Base-by-base conservation (phyloP, 1,140 invertebrate species). In the Rhopalosiphum maidis region DNA sequence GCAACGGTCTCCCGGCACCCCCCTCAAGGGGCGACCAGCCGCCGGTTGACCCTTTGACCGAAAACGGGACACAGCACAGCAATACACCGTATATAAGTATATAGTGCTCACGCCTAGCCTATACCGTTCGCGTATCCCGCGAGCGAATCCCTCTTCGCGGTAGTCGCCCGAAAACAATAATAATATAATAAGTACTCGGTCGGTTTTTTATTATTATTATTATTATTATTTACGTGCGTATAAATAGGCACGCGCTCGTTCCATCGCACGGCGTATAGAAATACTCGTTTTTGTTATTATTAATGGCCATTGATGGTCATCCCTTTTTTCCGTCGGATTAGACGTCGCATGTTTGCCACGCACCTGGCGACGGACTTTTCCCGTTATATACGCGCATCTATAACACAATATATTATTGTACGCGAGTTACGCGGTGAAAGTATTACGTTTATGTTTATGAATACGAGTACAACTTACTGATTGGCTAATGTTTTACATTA, bases 21-120 rank as follows among this genome's bases (percentile, higher is more conserved):
- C 87, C 48, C 90, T n/a, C 77, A n/a, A 92, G n/a, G 46, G 82
- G 91, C 54, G 51, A 60, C 87, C 87, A 23, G 48, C 43, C 25
- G 48, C 37, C 88, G 4, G 88, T 90, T 90, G 88, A 90, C 88
- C 88, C 88, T 90, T 60, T 90, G 37, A 37, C 88, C 88, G 37
- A 41, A 41, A 60, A 60, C 87, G 41, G 87, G 87, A 89, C 87
- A 43, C 48, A 2, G 60, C 88, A 22, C 35, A 1, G 5, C 60
- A 4, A 35, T 77, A 77, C 60, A 77, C 18, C 30, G 15, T 41
- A 4, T 41, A 77, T 77, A 77, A n/a, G 60, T 77, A 77, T 77
- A 77, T 41, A 41, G 3, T 41, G 3, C 41, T 2, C 21, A 15
- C 48, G 18, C 60, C 15, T 21, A 77, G 21, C 30, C 4, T 30